phyloP scores from a whole-genome alignment of 2,888 invertebrate genomes.

The Ecliptopera silaceata region DNA sequence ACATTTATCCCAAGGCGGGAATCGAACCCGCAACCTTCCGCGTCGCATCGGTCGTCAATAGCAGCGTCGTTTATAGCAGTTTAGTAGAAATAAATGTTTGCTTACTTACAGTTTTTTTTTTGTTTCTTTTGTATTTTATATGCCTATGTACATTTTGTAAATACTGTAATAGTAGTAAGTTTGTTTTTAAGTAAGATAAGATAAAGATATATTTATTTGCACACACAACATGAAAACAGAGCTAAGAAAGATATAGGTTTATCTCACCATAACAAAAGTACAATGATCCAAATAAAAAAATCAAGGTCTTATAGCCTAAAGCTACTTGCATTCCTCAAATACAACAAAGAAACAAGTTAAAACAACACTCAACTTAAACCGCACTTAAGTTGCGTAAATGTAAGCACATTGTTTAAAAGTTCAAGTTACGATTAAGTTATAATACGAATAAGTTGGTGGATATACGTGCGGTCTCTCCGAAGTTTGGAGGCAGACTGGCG shows the following conservation, averaged over 20 bases:
- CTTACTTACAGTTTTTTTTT: too few relatives aligned
- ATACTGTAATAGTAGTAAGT: too few relatives aligned
- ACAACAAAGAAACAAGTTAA: slow-evolving; percentile 49
- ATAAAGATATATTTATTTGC: too few relatives aligned
- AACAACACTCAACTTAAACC: slow-evolving; percentile 26
- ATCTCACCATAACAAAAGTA: not conserved
- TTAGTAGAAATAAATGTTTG: too few relatives aligned
- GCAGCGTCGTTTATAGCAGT: too few relatives aligned
- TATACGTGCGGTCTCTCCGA: slow-evolving; percentile 50
- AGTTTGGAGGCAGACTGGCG: slow-evolving; percentile 50
- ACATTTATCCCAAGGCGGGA: too few relatives aligned
- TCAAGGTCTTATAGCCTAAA: slow-evolving; percentile 8
- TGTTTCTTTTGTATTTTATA: too few relatives aligned
- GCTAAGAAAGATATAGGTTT: not conserved
- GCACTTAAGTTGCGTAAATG: slow-evolving; percentile 13
- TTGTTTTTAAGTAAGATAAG: too few relatives aligned
- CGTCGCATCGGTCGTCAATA: too few relatives aligned
- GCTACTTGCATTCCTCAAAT: slow-evolving; percentile 49
- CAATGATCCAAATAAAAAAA: slow-evolving; percentile 1
- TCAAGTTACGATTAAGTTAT: slow-evolving; percentile 55
- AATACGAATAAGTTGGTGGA: slow-evolving; percentile 11
- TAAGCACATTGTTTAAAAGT: slow-evolving; percentile 26
- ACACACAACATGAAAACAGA: too few relatives aligned
- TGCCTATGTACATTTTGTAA: too few relatives aligned
- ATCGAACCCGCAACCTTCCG: too few relatives aligned